phyloP scores from a whole-genome alignment of 2,113 vertebrate species.

The Peromyscus leucopus region DNA sequence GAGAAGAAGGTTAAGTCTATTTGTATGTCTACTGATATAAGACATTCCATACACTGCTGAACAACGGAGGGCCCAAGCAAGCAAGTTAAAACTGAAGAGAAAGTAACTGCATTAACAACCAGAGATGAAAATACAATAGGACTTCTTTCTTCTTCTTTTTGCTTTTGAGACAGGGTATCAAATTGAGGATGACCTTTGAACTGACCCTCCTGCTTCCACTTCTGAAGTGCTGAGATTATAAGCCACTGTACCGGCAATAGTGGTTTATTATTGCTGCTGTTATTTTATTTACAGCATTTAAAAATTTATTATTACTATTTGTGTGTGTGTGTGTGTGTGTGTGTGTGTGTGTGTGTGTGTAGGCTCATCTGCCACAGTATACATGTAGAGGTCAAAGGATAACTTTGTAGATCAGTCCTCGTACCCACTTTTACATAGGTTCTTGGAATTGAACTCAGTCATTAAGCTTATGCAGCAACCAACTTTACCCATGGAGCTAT shows the following conservation, averaged over 20 bases:
- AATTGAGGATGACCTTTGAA: neutral
- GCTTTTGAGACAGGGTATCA: neutral
- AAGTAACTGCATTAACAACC: neutral
- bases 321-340: neutral
- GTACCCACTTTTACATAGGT: neutral
- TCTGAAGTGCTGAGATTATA: neutral
- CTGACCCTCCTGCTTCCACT: neutral
- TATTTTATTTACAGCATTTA: neutral
- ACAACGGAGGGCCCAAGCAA: neutral
- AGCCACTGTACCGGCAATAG: neutral
- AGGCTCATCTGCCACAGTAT: neutral
- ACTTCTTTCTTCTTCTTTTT: neutral
- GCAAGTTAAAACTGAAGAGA: neutral
- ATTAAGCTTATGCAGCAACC: neutral
- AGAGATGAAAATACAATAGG: constrained; percentile 2
- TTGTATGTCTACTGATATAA: neutral
- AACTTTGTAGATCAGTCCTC: neutral
- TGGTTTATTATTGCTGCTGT: neutral
- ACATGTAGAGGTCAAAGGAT: neutral
- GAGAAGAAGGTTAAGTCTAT: neutral
- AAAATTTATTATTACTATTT: neutral
- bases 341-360: neutral
- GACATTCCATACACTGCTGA: neutral
- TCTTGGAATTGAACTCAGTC: neutral
- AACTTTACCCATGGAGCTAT: neutral